A percentile compares a stretch with the other conserved stretches of the same genome.
These are phyloP conservation scores for Panthera uncia DNA, from an alignment of 2,113 vertebrate species.

Conservation along the genomic window DNA sequence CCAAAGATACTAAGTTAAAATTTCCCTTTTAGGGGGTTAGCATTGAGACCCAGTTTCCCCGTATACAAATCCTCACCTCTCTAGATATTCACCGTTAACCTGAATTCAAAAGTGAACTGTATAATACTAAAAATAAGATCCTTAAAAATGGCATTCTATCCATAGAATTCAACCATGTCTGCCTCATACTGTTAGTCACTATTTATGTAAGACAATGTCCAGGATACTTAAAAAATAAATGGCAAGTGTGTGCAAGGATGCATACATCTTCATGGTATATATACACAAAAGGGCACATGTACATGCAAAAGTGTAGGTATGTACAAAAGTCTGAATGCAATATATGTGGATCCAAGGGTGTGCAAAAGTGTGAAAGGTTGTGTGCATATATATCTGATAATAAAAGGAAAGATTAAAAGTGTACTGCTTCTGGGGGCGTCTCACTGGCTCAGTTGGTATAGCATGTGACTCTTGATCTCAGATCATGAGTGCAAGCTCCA, in stretches of 20 bases:
- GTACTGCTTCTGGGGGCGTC: not conserved
- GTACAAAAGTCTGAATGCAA: not conserved
- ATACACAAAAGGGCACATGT: not conserved
- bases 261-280: not conserved
- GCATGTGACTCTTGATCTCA: not conserved
- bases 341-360: not conserved
- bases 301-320: not conserved
- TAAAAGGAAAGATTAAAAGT: slow-evolving; percentile 66
- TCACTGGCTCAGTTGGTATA: not conserved
- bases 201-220: slow-evolving; percentile 77
- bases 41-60: slow-evolving; percentile 44
- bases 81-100: slow-evolving; percentile 75
- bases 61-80: slow-evolving; percentile 71
- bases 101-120: slow-evolving; percentile 77
- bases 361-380: not conserved
- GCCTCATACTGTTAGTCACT: slow-evolving; percentile 78
- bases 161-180: slow-evolving; percentile 79
- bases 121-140: slow-evolving; percentile 80
- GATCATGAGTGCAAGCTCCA: not conserved
- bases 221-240: slow-evolving; percentile 80
- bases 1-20: slow-evolving; percentile 42
- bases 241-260: not conserved
- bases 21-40: slow-evolving; percentile 60
- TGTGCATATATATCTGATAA: not conserved
- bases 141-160: slow-evolving; percentile 77